These are phyloP conservation scores for Drosophila nigricruria DNA, from an alignment of 2,888 invertebrate genomes.

Conservation along the genomic window DNA sequence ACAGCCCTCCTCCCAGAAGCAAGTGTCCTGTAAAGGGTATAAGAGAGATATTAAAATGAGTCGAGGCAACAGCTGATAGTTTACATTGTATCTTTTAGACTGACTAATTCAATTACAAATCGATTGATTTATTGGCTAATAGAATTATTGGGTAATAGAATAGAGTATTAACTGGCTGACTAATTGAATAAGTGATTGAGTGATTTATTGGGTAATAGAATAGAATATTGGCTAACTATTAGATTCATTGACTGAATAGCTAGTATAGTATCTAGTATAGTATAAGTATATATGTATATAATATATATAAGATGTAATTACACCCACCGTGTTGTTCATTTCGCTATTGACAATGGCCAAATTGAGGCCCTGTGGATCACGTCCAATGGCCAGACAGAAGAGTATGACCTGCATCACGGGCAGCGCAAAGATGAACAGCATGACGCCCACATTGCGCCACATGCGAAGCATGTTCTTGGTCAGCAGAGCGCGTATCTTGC, in stretches of 20 bases:
- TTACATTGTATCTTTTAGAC: not conserved
- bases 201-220: not conserved
- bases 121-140: not conserved
- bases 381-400: conserved; percentile 96
- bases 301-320: too few species aligned
- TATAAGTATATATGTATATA: too few species aligned
- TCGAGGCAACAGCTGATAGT: conserved; percentile 28
- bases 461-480: conserved; percentile 95
- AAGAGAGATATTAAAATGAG: conserved; percentile 44
- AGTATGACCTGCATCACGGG: conserved; percentile 98
- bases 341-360: conserved; percentile 92
- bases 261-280: too few species aligned
- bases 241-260: too few species aligned
- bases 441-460: conserved; percentile 97
- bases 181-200: not conserved
- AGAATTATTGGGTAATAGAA: not conserved
- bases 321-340: conserved; percentile 85
- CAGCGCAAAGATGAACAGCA: conserved; percentile 96
- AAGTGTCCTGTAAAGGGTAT: conserved; percentile 68
- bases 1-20: conserved; percentile 87
- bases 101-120: not conserved
- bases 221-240: not conserved
- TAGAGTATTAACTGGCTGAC: not conserved
- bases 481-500: conserved; percentile 93
- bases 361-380: conserved; percentile 93